phyloP scores from a whole-genome alignment of 2,888 invertebrate genomes.

The Sepiola atlantica region DNA sequence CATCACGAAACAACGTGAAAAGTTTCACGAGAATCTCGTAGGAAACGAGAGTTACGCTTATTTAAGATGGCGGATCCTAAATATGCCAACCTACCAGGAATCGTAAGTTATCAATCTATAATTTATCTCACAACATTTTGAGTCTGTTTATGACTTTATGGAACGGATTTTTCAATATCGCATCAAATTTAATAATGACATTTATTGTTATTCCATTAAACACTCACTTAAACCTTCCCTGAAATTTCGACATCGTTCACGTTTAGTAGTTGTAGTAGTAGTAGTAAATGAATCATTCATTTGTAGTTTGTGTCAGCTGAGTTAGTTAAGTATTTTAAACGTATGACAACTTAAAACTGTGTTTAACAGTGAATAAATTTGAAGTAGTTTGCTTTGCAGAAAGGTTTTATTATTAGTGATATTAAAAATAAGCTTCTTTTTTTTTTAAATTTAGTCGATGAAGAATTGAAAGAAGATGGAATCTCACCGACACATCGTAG shows the following conservation, averaged over 20 bases:
- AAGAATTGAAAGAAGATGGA: no score
- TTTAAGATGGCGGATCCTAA: conserved; percentile 68
- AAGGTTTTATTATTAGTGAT: background rate
- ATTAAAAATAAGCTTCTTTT: no score
- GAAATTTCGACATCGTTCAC: background rate
- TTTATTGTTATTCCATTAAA: conserved; percentile 2
- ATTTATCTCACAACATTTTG: background rate
- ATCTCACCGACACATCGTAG: no score
- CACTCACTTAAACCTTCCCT: background rate
- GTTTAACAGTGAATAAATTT: background rate
- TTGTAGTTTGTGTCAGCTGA: background rate
- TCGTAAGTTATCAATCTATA: conserved; percentile 57
- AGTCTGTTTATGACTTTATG: background rate
- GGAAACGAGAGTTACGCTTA: background rate
- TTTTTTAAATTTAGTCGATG: no score
- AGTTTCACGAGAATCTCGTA: background rate
- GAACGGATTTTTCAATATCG: background rate
- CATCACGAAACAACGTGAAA: no score
- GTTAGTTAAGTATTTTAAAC: background rate
- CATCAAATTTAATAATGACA: conserved; percentile 33
- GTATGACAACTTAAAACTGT: background rate
- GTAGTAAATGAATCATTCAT: background rate
- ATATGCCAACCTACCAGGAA: conserved; percentile 70
- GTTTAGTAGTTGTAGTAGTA: background rate
- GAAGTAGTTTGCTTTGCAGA: background rate